Evolutionary conservation across 2,113 vertebrate species (phyloP), one percentile per base, ranked within the genome.

Genomic region (Aegypius monachus): DNA sequence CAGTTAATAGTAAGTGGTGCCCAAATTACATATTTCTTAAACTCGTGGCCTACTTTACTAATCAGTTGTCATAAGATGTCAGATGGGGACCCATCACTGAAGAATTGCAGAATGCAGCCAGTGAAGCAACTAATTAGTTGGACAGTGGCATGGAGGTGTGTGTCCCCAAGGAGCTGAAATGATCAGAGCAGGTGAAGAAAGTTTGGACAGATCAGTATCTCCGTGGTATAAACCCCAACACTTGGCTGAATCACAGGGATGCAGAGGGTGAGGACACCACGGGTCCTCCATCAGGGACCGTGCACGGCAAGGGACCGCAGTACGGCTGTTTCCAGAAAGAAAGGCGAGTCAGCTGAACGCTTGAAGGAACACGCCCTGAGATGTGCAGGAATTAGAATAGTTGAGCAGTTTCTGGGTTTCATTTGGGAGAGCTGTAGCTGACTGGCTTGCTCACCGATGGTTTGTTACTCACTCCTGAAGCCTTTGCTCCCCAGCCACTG

Each of bases 101-200:
- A 96, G 97, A 96, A 97, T 65, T 97, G 93, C 96, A 97, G 94
- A 97, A 96, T 78, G 95, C 96, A 97, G 89, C 96, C 97, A 97
- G 95, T 92, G 96, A 98, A 98, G 98, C 98, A 97, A 86, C 95
- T 98, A 98, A 98, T 98, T 96, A 94, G 80, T 95, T 98, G 98
- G 98, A 97, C 95, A 96, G 96, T 97, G 96, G 95, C 96, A 94
- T 94, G 91, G 96, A 97, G 98, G 97, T 98, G 96, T 97, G 93
- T 52, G 84, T 97, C 97, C 91, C 97, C 72, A 88, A 96, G 97
- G 98, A 96, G 55, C 50, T 92, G 59, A 86, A 95, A 95, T 83
- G 91, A 95, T 94, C 93, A 94, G 94, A 97, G 97, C 90, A 98
- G 97, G 98, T 98, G 97, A 98, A 96, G 86, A 93, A 97, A 98